Base-by-base conservation (phyloP, 2,797 vertebrate species). In the Artibeus jamaicensis region DNA sequence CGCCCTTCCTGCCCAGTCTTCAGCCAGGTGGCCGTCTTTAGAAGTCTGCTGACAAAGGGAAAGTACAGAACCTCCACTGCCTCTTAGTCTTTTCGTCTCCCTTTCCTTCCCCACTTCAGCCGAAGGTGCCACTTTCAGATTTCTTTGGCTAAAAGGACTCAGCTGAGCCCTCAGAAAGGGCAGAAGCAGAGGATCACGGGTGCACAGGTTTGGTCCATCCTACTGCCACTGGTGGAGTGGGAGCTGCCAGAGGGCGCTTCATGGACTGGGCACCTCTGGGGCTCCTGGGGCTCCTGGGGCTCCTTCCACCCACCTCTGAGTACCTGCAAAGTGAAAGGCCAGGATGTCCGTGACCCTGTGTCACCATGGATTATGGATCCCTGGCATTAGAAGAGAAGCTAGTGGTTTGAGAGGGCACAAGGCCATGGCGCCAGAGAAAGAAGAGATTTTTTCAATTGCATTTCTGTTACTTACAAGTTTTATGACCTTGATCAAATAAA, bases 391-490 rank as follows among this genome's bases (percentile, higher is more conserved):
- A 68, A 84, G 57, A 74, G 73, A 67, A 73, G 32, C 26, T 62
- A 24, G 68, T 18, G 32, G 34, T 87, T 84, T 76, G 22, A 11
- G 18, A 91, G 37, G n/a, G n/a, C 12, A 71, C 7, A 86, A 62
- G n/a, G 37, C 2, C 39, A 68, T 7, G 15, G 42, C 16, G 14
- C 19, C 39, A 74, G 39, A 86, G 11, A 68, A 71, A 92, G 24
- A 86, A 88, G 26, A 74, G 39, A 24, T 55, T 86, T 85, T 89
- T 59, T 57, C 57, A 6, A 6, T 37, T 42, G 12, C 1, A 37
- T 65, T 91, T 86, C 65, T 86, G 44, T n/a, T 79, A n/a, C 44
- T 37, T 79, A 22, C 11, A 42, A 12, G 50, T 70, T 71, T 90
- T 81, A 59, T 74, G 57, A 76, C 10, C 16, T 39, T 84, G 65